Evolutionary conservation across 2,797 vertebrate species (phyloP), one percentile per base, ranked within the genome.

Genomic region (Siniperca obscura): DNA sequence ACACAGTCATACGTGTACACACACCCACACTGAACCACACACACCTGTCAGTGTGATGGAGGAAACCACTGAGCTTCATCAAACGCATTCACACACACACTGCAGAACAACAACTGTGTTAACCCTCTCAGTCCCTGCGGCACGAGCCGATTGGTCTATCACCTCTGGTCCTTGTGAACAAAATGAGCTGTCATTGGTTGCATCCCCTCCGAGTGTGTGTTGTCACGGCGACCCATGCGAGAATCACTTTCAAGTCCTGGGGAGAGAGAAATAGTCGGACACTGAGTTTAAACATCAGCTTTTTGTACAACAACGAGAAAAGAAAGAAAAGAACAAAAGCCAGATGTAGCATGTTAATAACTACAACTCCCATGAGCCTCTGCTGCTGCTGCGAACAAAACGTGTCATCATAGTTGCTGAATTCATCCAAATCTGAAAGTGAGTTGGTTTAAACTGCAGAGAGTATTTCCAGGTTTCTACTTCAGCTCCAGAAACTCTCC

Each of bases 31-130:
- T 1, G 40, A 80, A 70, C 55, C 78, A 84, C 75, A 74, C 70
- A 87, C 83, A 82, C 77, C 75, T 80, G 81, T 59, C 46, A 59
- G 69, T 16, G 34, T 80, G 68, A 70, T 69, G 82, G 34, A 76
- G 72, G 76, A 84, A 87, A 82, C 82, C 82, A 14, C 79, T 0
- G 40, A 14, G 52, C 76, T 68, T 5, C 55, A n/a, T 44, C 76
- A 53, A 55, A 55, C 53, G 67, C 62, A 59, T 16, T 1, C 61
- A 36, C 48, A 30, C 27, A 38, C 50, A 38, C 50, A 25, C 44
- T 13, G 25, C 40, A 53, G 14, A 59, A 3, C 19, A 8, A 65
- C 14, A 30, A 48, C 38, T 42, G 61, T 64, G 7, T 64, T 64
- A 64, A 64, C 61, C 60, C 38, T 7, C 9, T 64, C 61, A 40